Conservation (phyloP, 2,888 invertebrate species). For the Hyposoter didymator region DNA sequence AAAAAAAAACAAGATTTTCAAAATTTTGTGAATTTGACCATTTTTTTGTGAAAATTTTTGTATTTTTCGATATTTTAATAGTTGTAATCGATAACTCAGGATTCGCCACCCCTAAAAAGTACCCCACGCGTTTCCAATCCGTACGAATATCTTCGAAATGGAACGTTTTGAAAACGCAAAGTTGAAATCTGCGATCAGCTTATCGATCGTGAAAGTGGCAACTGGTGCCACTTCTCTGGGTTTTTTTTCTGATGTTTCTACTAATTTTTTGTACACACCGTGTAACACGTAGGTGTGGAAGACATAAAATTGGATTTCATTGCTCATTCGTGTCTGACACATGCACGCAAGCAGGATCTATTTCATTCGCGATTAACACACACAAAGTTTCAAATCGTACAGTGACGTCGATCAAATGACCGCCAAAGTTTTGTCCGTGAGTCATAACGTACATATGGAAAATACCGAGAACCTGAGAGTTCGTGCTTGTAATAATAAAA, state of each 20-base stretch:
- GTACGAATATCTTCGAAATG: too few species aligned
- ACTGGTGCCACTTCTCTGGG: background rate
- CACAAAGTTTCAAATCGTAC: conserved; percentile 4
- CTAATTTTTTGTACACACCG: background rate
- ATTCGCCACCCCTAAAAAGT: too few species aligned
- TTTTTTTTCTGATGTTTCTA: background rate
- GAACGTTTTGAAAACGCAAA: too few species aligned
- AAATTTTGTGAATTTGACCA: too few species aligned
- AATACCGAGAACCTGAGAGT: background rate
- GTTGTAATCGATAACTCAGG: too few species aligned
- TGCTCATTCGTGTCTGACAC: background rate
- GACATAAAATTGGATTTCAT: conserved; percentile 2
- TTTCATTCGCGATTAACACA: background rate
- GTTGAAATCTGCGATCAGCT: too few species aligned
- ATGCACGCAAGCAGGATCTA: background rate
- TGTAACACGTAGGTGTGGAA: background rate
- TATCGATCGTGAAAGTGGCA: too few species aligned
- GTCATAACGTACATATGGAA: background rate
- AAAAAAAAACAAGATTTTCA: too few species aligned
- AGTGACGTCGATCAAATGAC: conserved; percentile 1
- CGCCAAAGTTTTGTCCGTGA: background rate
- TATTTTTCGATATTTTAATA: too few species aligned
- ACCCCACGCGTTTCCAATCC: too few species aligned
- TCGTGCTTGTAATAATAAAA: background rate
- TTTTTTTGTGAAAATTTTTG: too few species aligned